Base-by-base conservation (phyloP, 2,113 vertebrate species). In the Passer montanus region DNA sequence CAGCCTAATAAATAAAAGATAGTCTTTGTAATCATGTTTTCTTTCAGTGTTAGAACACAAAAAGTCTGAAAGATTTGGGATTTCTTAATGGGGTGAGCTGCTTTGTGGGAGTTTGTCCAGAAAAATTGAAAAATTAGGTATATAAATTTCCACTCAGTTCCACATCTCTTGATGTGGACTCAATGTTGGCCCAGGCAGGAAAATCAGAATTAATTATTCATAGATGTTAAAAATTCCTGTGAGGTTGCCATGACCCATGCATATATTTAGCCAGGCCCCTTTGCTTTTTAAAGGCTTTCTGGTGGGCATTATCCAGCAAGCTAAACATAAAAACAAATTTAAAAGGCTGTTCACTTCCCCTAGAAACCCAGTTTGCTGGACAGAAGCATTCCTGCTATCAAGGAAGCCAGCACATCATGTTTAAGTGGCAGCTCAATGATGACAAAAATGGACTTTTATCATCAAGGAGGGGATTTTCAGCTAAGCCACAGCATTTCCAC, bases 181-280 rank as follows among this genome's bases (percentile, higher is more conserved):
- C 24, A 2, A 0, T n/a, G 13, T 23, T 82, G 39, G 11, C 10
- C 37, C 0, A 4, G 41, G 27, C 37, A 35, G 18, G 19, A 56
- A 80, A 83, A 80, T 1, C 11, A 49, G n/a, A 41, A 64, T 60
- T 6, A 90, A 33, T 85, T 69, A 41, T 46, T 16, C 5, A 52
- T 11, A 17, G 26, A n/a, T 19, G 5, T 26, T 63, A 55, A 78
- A 68, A 60, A 18, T 46, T 53, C 21, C 49, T 46, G 2, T 39
- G 35, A 84, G 52, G 8, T 67, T 70, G 20, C n/a, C 8, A 12
- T 80, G 62, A 73, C 28, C 10, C 24, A 8, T 49, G 13, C 17
- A 23, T 46, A 16, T 5, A 5, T 79, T 88, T 69, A 69, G 6
- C n/a, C 18, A 33, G 9, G 14, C 15, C 7, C 3, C 70, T 83